Percentiles rank a stretch among this genome's conserved stretches.
Evolutionary conservation across 1,140 invertebrate genomes (phyloP).

Genomic region (Zaprionus lachaisei): DNA sequence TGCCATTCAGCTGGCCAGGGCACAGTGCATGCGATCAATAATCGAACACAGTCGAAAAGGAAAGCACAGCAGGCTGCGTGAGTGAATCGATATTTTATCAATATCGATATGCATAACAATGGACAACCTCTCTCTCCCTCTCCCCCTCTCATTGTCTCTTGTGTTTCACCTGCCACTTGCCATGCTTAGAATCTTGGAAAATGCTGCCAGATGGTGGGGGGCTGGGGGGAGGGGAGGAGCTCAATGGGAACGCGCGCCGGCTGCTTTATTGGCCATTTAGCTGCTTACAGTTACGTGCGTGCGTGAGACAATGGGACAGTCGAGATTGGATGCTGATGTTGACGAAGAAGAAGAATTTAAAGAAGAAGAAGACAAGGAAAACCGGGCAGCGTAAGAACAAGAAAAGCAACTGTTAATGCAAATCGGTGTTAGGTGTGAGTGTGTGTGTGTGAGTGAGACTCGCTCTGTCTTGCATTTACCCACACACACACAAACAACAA

Average conservation of each 20-base stretch:
- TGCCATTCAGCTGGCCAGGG: slow-evolving; percentile 12
- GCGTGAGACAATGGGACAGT: slow-evolving; percentile 63
- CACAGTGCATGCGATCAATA: slow-evolving; percentile 30
- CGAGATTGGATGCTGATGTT: slow-evolving; percentile 31
- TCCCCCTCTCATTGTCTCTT: background rate
- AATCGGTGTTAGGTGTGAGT: slow-evolving; percentile 45
- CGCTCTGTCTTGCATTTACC: background rate
- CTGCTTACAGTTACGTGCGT: slow-evolving; percentile 72
- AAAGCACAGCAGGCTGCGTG: slow-evolving; percentile 38
- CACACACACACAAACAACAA: slow-evolving; percentile 44
- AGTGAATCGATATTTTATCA: slow-evolving; percentile 7
- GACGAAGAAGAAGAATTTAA: background rate
- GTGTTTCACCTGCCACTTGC: slow-evolving; percentile 17
- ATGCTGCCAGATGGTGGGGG: background rate
- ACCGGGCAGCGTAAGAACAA: slow-evolving; percentile 57
- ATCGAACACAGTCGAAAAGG: slow-evolving; percentile 48
- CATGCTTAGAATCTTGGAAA: slow-evolving; percentile 25
- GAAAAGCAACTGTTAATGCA: slow-evolving; percentile 83
- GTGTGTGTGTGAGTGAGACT: slow-evolving; percentile 14
- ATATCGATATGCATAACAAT: slow-evolving; percentile 66
- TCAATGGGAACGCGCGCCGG: slow-evolving; percentile 23
- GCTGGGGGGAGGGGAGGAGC: background rate
- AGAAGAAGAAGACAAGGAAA: slow-evolving; percentile 20
- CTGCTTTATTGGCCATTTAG: slow-evolving; percentile 74
- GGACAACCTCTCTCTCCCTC: slow-evolving; percentile 32